phyloP scores from a whole-genome alignment of 2,797 vertebrate species.

The Todus mexicanus region DNA sequence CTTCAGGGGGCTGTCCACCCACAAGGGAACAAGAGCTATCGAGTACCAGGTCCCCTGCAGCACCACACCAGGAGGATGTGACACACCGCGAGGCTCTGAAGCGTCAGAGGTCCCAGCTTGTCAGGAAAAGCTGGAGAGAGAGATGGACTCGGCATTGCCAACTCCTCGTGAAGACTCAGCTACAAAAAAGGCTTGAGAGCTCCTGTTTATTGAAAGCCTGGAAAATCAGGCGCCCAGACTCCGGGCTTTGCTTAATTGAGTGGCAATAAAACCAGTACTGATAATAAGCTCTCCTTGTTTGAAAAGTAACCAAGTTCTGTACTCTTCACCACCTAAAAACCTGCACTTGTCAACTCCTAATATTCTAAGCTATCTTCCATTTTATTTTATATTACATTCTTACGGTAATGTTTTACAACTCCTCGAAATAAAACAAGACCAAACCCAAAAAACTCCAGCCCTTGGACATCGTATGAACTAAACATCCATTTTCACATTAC shows the following conservation, averaged over 20 bases:
- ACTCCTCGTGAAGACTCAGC: background rate
- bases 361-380: background rate
- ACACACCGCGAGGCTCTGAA: background rate
- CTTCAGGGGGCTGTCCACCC: background rate
- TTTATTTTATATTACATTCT: background rate
- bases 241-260: background rate
- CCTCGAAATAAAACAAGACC: background rate
- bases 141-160: rapidly evolving
- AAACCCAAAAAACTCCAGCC: background rate
- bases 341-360: background rate
- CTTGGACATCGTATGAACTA: background rate
- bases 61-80: background rate
- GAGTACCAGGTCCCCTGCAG: background rate
- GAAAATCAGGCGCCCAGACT: background rate
- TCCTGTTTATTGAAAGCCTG: background rate
- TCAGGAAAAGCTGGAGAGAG: background rate
- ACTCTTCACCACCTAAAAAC: background rate
- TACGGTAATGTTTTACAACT: background rate
- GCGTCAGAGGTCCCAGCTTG: background rate
- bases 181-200: background rate
- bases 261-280: background rate
- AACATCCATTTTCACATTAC: background rate
- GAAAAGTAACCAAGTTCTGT: background rate
- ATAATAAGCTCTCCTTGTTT: background rate
- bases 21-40: background rate